A percentile compares a stretch with the other conserved stretches of the same genome.
phyloP scores from a whole-genome alignment of 2,113 vertebrate genomes.

The Myrmecophaga tridactyla region DNA sequence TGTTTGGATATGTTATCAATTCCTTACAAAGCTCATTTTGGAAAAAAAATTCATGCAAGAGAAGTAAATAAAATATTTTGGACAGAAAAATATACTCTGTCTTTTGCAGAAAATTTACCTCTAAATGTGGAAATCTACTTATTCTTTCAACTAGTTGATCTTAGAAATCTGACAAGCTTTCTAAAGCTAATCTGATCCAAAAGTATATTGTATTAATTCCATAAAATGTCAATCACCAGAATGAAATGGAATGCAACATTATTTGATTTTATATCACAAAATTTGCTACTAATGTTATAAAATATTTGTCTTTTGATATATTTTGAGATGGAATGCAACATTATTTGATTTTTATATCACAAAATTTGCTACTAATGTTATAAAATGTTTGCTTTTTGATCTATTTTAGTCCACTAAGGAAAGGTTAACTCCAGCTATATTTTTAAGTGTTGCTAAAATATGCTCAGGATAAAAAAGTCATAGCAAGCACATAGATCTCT shows the following conservation, averaged over 20 bases:
- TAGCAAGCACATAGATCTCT: slow-evolving; percentile 40
- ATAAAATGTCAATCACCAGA: not conserved
- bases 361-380: not conserved
- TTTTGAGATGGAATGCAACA: not conserved
- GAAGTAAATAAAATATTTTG: not conserved
- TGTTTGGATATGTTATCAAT: not conserved
- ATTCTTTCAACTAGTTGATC: not conserved
- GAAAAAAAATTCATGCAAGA: not conserved
- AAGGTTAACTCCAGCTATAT: not conserved
- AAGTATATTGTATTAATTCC: not conserved
- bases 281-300: not conserved
- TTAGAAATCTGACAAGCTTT: not conserved
- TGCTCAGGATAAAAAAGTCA: not conserved
- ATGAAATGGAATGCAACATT: not conserved
- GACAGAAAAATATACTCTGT: not conserved
- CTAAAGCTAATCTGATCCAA: not conserved
- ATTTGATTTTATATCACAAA: not conserved
- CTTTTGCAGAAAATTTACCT: not conserved
- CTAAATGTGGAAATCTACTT: not conserved
- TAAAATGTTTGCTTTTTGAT: not conserved
- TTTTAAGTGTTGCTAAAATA: slow-evolving; percentile 21
- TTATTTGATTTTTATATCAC: not conserved
- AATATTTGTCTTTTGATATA: slow-evolving; percentile 1
- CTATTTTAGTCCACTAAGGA: not conserved
- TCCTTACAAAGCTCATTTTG: not conserved